Base-by-base conservation (phyloP, 2,888 invertebrate genomes). In the Philonicus albiceps region DNA sequence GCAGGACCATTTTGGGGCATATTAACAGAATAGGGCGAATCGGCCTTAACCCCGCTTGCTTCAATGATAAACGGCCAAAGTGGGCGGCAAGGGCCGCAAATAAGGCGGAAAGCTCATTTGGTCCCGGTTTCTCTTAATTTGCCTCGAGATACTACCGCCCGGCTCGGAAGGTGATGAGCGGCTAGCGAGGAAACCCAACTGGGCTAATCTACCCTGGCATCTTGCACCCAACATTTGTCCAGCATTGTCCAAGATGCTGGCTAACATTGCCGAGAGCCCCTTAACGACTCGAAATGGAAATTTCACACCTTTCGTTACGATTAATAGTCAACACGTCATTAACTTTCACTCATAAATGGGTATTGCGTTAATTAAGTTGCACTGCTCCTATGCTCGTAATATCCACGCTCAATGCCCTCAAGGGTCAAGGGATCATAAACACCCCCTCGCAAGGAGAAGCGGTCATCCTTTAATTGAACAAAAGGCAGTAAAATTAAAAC, bases 301-400 rank as follows among this genome's bases (percentile, higher is more conserved):
- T 86, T 86, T 86, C 83, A 83, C 86, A 83, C 86, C 86, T 86
- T 86, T 22, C 43, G 37, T 34, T 83, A 30, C 84, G 85, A 87
- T 87, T 87, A 87, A 49, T 73, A 85, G 34, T 87, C 64, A 87
- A 87, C 87, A 74, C 85, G 73, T 72, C 87, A 85, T 87, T 87
- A 87, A 87, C 80, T 87, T 64, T 76, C 73, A 72, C 19, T 86
- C 43, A 27, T 43, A 53, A 53, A 74, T 49, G 75, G 80, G 16
- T 16, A 64, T 13, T 27, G 53, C 30, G 74, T 85, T 85, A 85
- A 85, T 85, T 74, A 85, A 75, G 34, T 53, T 49, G 53, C 22
- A n/a, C 53, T 75, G 34, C 31, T 75, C 49, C 37, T 75, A 53
- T 75, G 55, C 16, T 4, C 73, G 16, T 27, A 27, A 2, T 64